Evolutionary conservation across 2,797 vertebrate species (phyloP).

Genomic region (Furcifer pardalis): DNA sequence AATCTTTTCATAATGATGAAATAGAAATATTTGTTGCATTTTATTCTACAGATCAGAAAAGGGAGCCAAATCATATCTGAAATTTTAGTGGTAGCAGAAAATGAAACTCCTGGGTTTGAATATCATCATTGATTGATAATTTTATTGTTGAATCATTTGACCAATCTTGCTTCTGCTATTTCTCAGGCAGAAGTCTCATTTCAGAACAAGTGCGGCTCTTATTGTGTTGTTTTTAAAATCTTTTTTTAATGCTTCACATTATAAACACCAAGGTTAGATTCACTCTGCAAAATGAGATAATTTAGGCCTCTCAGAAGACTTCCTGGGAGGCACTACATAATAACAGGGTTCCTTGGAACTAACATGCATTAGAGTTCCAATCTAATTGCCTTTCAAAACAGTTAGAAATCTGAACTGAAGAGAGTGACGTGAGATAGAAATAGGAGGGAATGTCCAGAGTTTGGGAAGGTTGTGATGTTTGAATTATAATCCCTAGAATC

Average conservation of each 20-base stretch:
- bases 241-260: not conserved
- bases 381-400: not conserved
- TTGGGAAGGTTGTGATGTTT: too few relatives aligned
- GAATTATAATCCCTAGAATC: too few relatives aligned
- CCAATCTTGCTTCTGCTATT: not conserved
- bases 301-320: not conserved
- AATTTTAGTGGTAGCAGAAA: constrained; percentile 52
- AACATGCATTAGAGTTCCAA: not conserved
- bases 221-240: not conserved
- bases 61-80: constrained; percentile 28
- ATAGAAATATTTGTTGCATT: constrained; percentile 5
- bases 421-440: not conserved
- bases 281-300: not conserved
- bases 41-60: constrained; percentile 21
- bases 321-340: not conserved
- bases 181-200: fast-evolving
- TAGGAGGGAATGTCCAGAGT: too few relatives aligned
- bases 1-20: constrained; percentile 23
- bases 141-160: constrained; percentile 41
- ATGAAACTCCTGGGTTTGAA: constrained; percentile 37
- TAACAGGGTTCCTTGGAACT: not conserved
- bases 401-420: not conserved
- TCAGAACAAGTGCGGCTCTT: not conserved
- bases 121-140: constrained; percentile 33
- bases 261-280: not conserved